Conservation (phyloP, 2,113 vertebrate genomes). For the Spheniscus mendiculus region DNA sequence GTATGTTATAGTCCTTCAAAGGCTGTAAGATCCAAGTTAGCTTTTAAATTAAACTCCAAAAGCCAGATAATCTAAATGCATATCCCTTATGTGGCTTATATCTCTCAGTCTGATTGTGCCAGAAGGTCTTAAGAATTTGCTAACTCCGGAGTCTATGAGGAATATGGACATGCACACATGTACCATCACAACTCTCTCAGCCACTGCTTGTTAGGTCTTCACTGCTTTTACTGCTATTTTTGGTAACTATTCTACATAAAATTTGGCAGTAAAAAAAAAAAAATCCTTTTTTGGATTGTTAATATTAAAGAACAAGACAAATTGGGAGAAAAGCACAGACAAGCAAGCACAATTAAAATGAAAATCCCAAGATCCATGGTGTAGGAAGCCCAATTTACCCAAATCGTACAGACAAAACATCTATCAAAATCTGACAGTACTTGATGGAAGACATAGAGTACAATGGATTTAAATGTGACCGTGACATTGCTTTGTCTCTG, state of each 20-base stretch:
- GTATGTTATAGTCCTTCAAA: background rate
- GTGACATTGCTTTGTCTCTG: background rate
- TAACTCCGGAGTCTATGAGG: background rate
- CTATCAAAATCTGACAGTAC: background rate
- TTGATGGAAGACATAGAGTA: background rate
- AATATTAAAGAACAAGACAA: background rate
- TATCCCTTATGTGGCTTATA: background rate
- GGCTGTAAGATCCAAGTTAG: background rate
- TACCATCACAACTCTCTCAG: background rate
- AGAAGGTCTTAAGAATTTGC: background rate
- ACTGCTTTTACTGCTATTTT: background rate
- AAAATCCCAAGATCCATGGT: background rate
- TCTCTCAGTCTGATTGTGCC: background rate
- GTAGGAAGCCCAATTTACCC: background rate
- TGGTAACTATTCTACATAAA: background rate
- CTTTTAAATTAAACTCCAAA: background rate
- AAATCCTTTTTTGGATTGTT: background rate
- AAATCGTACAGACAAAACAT: slow-evolving; percentile 28
- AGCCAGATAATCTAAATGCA: background rate
- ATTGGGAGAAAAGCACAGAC: background rate
- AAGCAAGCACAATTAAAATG: background rate
- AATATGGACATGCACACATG: background rate
- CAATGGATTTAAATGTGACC: background rate
- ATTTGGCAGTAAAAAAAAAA: background rate
- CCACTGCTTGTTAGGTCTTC: background rate